These are phyloP conservation scores for Parauchenoglanis punctatus DNA, from an alignment of 2,797 vertebrate species.

Conservation along the genomic window DNA sequence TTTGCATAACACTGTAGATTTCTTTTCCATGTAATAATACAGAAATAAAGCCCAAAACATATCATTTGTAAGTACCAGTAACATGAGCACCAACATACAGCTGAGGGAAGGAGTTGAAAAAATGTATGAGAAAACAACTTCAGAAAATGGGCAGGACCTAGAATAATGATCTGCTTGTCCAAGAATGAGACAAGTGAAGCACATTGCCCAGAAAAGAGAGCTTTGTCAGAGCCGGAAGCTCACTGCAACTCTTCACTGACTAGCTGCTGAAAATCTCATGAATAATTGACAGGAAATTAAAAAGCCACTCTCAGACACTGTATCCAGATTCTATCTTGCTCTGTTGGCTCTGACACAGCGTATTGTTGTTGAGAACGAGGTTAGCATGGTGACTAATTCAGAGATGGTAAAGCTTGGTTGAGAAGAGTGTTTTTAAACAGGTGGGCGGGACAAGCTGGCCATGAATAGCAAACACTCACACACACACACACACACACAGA, in stretches of 20 bases:
- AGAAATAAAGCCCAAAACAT: not conserved
- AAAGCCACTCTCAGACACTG: slow-evolving; percentile 53
- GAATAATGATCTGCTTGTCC: slow-evolving; percentile 51
- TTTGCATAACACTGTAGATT: not conserved
- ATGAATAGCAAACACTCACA: slow-evolving; percentile 43
- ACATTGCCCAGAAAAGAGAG: slow-evolving; percentile 54
- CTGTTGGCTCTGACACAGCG: slow-evolving; percentile 27
- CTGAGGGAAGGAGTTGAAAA: not conserved
- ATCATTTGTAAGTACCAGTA: not conserved
- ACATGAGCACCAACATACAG: slow-evolving; percentile 17
- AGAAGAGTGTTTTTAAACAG: slow-evolving; percentile 52
- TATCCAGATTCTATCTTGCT: slow-evolving; percentile 51
- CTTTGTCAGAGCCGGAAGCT: slow-evolving; percentile 53
- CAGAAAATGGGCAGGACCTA: slow-evolving; percentile 44
- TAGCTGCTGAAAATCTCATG: slow-evolving; percentile 62
- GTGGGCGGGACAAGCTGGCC: slow-evolving; percentile 46
- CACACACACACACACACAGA: slow-evolving; percentile 33
- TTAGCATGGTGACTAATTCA: slow-evolving; percentile 48
- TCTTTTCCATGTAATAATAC: not conserved
- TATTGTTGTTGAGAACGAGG: slow-evolving; percentile 47
- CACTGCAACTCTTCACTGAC: slow-evolving; percentile 59
- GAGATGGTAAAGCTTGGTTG: slow-evolving; percentile 46
- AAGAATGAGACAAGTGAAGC: slow-evolving; percentile 51
- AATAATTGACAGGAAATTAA: slow-evolving; percentile 64
- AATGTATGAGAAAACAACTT: slow-evolving; percentile 25